A percentile compares a stretch with the other conserved stretches of the same genome.
phyloP scores from a whole-genome alignment of 2,113 vertebrate genomes.

The Alexandromys fortis region DNA sequence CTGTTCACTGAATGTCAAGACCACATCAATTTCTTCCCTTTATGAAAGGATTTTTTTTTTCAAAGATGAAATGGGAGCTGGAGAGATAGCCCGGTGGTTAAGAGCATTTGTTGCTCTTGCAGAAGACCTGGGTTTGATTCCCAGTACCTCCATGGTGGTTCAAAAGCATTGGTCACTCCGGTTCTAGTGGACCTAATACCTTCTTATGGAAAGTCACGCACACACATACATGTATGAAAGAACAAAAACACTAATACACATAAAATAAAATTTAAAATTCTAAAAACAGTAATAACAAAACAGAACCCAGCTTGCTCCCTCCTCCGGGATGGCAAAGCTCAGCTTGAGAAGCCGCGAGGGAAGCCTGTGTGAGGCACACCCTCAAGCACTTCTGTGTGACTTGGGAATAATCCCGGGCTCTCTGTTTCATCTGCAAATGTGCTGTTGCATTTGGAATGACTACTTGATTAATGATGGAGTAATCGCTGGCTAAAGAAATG shows the following conservation, averaged over 20 bases:
- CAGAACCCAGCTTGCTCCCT: not conserved
- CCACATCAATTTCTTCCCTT: constrained; percentile 7
- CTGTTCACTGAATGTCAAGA: constrained; percentile 27
- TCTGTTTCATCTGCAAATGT: constrained; percentile 51
- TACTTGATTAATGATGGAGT: not conserved
- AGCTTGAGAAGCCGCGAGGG: constrained; percentile 5
- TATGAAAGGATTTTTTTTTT: constrained; percentile 40
- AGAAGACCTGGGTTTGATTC: not conserved
- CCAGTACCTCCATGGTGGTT: not conserved
- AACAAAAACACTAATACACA: not conserved
- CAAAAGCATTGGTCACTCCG: not conserved
- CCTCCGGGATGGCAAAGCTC: not conserved
- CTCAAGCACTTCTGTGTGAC: constrained; percentile 58
- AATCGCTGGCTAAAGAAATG: constrained; percentile 47
- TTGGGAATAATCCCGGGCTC: constrained; percentile 16
- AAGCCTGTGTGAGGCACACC: not conserved
- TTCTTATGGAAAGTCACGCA: accelerated
- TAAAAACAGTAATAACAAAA: not conserved
- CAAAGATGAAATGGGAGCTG: not conserved
- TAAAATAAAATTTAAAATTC: not conserved
- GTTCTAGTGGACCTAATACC: not conserved
- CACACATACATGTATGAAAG: too few species aligned
- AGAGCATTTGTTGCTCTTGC: not conserved
- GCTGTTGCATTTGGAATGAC: constrained; percentile 6
- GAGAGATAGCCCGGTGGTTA: not conserved